Conservation (phyloP, 1,140 invertebrate genomes). For the Papilio glaucus region DNA sequence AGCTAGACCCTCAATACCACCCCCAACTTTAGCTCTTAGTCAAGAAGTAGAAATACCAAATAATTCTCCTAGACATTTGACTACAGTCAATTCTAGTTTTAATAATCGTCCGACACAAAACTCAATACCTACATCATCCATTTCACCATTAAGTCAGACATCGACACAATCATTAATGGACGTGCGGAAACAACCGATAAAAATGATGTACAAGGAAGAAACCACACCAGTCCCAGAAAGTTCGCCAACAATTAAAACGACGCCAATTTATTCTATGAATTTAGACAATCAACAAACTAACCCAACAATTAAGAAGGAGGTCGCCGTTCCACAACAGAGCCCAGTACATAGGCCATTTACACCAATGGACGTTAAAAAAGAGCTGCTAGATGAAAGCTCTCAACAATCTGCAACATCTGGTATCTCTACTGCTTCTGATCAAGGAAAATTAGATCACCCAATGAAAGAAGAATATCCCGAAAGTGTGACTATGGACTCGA, state of each 20-base stretch:
- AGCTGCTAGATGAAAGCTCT: slow-evolving; percentile 85
- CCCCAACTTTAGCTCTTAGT: slow-evolving; percentile 76
- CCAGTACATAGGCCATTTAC: slow-evolving; percentile 80
- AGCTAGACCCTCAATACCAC: slow-evolving; percentile 88
- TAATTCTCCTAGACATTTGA: slow-evolving; percentile 78
- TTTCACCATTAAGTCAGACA: slow-evolving; percentile 73
- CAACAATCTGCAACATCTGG: slow-evolving; percentile 84
- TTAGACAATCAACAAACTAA: slow-evolving; percentile 70
- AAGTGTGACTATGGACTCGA: slow-evolving; percentile 66
- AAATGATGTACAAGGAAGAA: slow-evolving; percentile 74
- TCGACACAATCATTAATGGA: slow-evolving; percentile 81
- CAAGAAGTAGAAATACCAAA: slow-evolving; percentile 84
- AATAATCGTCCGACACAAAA: slow-evolving; percentile 70
- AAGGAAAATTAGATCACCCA: slow-evolving; percentile 83
- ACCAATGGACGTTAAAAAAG: slow-evolving; percentile 85
- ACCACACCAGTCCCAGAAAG: slow-evolving; percentile 74
- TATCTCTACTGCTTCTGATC: slow-evolving; percentile 84
- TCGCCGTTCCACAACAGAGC: slow-evolving; percentile 81
- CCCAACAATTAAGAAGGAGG: slow-evolving; percentile 82
- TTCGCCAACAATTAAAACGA: slow-evolving; percentile 73
- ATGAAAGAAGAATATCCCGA: slow-evolving; percentile 85
- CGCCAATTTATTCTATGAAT: slow-evolving; percentile 70
- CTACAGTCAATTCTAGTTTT: slow-evolving; percentile 72
- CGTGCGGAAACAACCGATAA: slow-evolving; percentile 74
- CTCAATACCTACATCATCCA: slow-evolving; percentile 66